These are phyloP conservation scores for Gorsachius goisagi DNA, from an alignment of 2,113 vertebrate genomes.

Conservation along the genomic window DNA sequence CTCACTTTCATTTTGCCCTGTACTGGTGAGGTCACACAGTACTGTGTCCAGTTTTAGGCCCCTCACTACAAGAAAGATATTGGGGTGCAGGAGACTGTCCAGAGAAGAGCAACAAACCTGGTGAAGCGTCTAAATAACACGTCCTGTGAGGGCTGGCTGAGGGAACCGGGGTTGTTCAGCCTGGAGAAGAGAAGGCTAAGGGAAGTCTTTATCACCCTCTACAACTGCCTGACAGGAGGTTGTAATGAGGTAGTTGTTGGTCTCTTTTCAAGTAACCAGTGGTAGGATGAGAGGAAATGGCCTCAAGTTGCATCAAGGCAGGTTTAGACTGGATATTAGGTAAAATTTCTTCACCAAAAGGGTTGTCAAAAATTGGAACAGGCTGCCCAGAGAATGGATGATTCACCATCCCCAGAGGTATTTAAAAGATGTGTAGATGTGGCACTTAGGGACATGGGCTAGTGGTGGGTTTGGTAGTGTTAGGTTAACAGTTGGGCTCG, in stretches of 20 bases:
- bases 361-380: too few relatives aligned
- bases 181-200: not conserved
- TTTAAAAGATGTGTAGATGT: not conserved
- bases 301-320: too few relatives aligned
- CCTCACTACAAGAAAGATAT: not conserved
- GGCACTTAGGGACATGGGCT: not conserved
- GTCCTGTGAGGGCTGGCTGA: not conserved
- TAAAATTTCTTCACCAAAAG: too few relatives aligned
- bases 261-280: too few relatives aligned
- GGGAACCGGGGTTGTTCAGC: not conserved
- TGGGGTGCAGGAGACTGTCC: accelerated
- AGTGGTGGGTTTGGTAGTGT: not conserved
- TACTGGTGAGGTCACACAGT: not conserved
- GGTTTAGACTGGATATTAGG: too few relatives aligned
- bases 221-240: too few relatives aligned
- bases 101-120: not conserved
- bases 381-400: not conserved
- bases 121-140: not conserved
- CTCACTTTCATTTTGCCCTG: not conserved
- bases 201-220: not conserved
- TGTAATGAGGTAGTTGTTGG: too few relatives aligned
- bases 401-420: not conserved
- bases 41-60: not conserved
- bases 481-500: too few relatives aligned
- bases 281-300: too few relatives aligned